phyloP scores from a whole-genome alignment of 2,113 vertebrate species.

The Lycocorax pyrrhopterus region DNA sequence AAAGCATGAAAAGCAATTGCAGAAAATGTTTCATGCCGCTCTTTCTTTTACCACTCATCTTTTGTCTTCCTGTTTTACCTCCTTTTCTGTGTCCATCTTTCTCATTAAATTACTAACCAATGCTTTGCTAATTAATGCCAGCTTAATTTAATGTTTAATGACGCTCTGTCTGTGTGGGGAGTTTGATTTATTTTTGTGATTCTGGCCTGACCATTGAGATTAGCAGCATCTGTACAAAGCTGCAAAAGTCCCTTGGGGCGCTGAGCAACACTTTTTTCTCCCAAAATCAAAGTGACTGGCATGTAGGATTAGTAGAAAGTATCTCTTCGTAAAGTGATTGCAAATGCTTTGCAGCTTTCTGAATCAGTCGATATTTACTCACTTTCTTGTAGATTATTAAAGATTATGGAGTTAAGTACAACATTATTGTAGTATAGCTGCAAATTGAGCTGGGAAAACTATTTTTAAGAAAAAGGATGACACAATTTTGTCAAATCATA shows the following conservation, averaged over 20 bases:
- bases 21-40: constrained; percentile 27
- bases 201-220: neutral
- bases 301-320: neutral
- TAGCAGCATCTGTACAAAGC: constrained; percentile 1
- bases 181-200: constrained; percentile 35
- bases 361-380: neutral
- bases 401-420: neutral
- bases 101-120: constrained; percentile 22
- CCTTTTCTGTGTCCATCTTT: neutral
- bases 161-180: neutral
- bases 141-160: constrained; percentile 38
- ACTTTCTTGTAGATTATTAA: neutral
- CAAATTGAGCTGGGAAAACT: neutral
- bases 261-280: neutral
- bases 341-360: neutral
- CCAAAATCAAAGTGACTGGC: neutral
- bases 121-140: constrained; percentile 40
- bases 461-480: neutral
- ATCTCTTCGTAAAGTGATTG: neutral
- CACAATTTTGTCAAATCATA: neutral
- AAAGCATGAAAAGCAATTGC: constrained; percentile 42
- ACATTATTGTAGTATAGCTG: neutral
- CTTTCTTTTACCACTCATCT: constrained; percentile 4
- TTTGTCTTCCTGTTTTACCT: constrained; percentile 19
- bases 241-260: constrained; percentile 1